Percentiles rank a stretch among this genome's conserved stretches.
Conservation (phyloP, 2,797 vertebrate genomes). For the Micromesistius poutassou region DNA sequence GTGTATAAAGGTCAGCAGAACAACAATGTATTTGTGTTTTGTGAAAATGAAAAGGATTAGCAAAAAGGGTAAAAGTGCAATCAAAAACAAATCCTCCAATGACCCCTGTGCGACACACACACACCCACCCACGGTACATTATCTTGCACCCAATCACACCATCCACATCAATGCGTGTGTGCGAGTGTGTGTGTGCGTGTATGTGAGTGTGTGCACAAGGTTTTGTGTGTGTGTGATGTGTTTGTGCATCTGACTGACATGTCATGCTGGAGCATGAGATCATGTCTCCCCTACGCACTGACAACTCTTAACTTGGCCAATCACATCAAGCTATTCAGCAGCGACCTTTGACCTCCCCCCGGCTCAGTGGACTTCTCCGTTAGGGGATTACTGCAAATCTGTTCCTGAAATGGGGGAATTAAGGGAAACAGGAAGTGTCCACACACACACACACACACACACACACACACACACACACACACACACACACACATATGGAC, state of each 20-base stretch:
- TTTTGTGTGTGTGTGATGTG: background rate
- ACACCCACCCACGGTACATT: background rate
- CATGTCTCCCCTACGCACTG: constrained; percentile 55
- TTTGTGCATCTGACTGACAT: constrained; percentile 24
- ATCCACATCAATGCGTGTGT: background rate
- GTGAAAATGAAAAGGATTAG: no score
- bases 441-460: constrained; percentile 11
- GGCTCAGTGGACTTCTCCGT: constrained; percentile 57
- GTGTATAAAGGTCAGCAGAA: background rate
- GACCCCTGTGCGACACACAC: background rate
- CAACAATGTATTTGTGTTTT: background rate
- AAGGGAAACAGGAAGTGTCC: constrained; percentile 45
- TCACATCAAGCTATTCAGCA: constrained; percentile 59
- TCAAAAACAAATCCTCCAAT: background rate
- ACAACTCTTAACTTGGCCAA: constrained; percentile 64
- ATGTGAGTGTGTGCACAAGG: background rate
- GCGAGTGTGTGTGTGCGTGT: constrained; percentile 9
- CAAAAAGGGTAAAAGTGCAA: no score
- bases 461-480: constrained; percentile 14
- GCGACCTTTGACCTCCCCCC: constrained; percentile 57
- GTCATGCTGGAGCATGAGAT: constrained; percentile 49
- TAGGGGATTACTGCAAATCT: constrained; percentile 68
- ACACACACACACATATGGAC: constrained; percentile 20
- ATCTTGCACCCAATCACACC: background rate
- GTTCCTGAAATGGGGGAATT: constrained; percentile 63